Evolutionary conservation across 2,888 invertebrate genomes (phyloP).

Genomic region (Agonum fuliginosum): DNA sequence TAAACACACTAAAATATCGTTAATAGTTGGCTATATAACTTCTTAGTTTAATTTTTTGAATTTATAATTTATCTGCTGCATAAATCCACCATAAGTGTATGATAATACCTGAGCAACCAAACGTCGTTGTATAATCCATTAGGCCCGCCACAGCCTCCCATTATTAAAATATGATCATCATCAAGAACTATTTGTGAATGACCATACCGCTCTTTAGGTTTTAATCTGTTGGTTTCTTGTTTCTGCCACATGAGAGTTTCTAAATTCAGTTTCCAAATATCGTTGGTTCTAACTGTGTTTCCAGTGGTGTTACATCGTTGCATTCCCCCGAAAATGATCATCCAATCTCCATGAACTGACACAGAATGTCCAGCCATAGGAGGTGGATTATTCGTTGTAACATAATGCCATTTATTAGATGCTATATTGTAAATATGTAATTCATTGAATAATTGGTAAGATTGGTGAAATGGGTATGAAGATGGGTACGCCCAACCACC

Average conservation of each 20-base stretch:
- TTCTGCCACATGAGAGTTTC: constrained; percentile 85
- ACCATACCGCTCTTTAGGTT: constrained; percentile 81
- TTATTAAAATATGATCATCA: constrained; percentile 84
- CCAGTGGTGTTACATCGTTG: constrained; percentile 70
- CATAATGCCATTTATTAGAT: constrained; percentile 86
- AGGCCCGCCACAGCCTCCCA: constrained; percentile 92
- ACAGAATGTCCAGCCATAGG: constrained; percentile 96
- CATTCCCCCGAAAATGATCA: constrained; percentile 83
- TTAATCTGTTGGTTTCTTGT: constrained; percentile 75
- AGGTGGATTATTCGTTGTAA: constrained; percentile 79
- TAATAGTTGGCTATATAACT: no score
- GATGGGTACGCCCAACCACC: constrained; percentile 98
- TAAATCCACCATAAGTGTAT: no score
- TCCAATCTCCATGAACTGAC: constrained; percentile 85
- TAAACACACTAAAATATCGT: no score
- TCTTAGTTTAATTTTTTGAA: neutral
- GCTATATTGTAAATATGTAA: constrained; percentile 90
- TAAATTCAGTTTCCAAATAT: constrained; percentile 92
- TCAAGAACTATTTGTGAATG: constrained; percentile 93
- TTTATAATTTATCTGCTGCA: no score
- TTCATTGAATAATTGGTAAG: constrained; percentile 93
- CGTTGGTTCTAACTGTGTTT: constrained; percentile 80
- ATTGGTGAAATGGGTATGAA: constrained; percentile 87
- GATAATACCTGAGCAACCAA: constrained; percentile 82
- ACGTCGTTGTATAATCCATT: constrained; percentile 91